Base-by-base conservation (phyloP, 2,113 vertebrate genomes). In the Zingel zingel region DNA sequence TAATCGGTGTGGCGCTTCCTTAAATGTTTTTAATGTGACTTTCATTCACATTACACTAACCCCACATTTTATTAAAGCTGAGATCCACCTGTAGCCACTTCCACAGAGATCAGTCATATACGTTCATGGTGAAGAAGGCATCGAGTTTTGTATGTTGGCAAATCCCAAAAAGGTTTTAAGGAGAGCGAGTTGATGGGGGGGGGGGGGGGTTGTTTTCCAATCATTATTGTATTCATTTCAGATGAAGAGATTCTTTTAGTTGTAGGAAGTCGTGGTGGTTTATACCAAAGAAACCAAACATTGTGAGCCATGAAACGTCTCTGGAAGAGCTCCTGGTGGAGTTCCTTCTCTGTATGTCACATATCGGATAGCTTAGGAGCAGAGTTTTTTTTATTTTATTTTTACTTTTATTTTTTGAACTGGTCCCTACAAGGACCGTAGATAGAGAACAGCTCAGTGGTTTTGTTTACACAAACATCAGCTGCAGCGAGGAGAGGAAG, bases 221-320 rank as follows among this genome's bases (percentile, higher is more conserved):
- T 86, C 69, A 47, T 77, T 19, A 10, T 2, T 83, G 59, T 43
- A 13, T 33, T 57, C 1, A 56, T 68, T 81, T 83, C 18, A 74
- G 12, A 84, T 27, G 30, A 19, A 30, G 53, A 27, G 16, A 74
- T 83, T 72, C 4, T 69, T 69, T 71, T 80, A 73, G 74, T 90
- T 88, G 75, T 84, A 75, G 36, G 77, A 82, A 65, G 56, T 77
- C 58, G 85, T 61, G 74, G 69, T 86, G 82, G 82, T 93, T 90
- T 83, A 95, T 93, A 93, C 95, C 95, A 96, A 96, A 96, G 95
- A 95, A 91, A 84, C 85, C 79, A 66, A 43, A 91, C 87, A 79
- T 86, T 83, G 91, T 90, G 87, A 90, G 81, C 81, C 84, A 87
- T 85, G 82, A 79, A 71, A 74, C 85, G 59, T 88, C 72, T 72